Percentiles rank a stretch among this genome's conserved stretches.
phyloP scores from a whole-genome alignment of 2,797 vertebrate species.

The Enteromius viviparus region DNA sequence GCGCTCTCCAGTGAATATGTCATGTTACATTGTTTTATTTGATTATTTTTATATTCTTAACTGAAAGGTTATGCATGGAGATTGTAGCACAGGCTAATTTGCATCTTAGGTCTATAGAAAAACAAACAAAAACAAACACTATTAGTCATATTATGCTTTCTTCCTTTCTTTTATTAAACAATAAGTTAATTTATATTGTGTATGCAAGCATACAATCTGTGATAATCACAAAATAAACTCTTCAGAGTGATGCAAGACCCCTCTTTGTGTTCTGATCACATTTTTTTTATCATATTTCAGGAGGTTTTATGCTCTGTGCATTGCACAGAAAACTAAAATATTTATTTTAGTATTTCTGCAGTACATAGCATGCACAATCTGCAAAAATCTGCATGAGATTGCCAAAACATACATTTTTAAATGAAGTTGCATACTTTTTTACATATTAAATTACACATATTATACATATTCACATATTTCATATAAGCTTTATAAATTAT shows the following conservation, averaged over 20 bases:
- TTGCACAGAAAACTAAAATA: neutral
- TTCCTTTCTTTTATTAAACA: neutral
- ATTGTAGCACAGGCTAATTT: neutral
- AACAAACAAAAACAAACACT: neutral
- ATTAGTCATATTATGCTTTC: conserved; percentile 1
- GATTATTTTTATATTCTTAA: neutral
- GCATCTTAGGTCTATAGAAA: neutral
- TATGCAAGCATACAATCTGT: neutral
- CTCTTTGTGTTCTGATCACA: neutral
- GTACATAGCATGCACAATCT: neutral
- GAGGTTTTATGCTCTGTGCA: neutral
- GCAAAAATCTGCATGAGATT: neutral
- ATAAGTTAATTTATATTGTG: neutral
- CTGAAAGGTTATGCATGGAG: neutral
- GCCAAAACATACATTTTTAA: neutral
- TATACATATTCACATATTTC: neutral
- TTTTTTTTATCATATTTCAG: neutral
- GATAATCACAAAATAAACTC: neutral
- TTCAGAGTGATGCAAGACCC: neutral
- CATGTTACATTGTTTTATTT: neutral
- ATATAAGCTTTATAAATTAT: neutral
- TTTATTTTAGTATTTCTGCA: neutral
- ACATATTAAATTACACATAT: neutral
- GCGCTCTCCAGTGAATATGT: neutral
- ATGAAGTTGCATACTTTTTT: neutral